Evolutionary conservation across 2,797 vertebrate species (phyloP).

Genomic region (Chaetophractus vellerosus): DNA sequence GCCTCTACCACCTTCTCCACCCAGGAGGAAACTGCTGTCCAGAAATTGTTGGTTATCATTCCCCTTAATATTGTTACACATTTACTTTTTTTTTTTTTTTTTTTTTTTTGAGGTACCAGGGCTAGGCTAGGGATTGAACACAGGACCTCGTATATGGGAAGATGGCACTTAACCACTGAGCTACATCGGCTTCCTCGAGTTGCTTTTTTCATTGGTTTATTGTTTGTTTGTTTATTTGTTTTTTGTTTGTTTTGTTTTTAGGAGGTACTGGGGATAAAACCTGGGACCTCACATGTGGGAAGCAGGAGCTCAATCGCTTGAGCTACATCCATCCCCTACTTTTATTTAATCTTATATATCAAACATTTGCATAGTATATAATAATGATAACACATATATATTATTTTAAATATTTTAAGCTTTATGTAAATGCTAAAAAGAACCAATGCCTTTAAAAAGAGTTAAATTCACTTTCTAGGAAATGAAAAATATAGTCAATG

Average conservation of each 20-base stretch:
- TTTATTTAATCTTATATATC: background rate
- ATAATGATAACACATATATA: background rate
- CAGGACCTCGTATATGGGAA: no score
- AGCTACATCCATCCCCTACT: background rate
- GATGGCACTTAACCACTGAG: no score
- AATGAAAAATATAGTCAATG: background rate
- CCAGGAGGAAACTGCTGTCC: background rate
- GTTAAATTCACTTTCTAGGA: background rate
- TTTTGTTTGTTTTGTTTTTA: no score
- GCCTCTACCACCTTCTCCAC: background rate
- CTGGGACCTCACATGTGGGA: no score
- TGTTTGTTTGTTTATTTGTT: no score
- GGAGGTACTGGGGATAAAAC: no score
- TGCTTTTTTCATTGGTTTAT: no score
- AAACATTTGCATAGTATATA: background rate
- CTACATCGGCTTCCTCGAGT: no score
- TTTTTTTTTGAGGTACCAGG: no score
- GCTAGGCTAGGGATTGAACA: no score
- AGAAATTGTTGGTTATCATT: background rate
- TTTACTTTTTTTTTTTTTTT: background rate
- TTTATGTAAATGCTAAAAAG: background rate
- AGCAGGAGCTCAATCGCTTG: no score
- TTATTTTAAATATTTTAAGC: background rate
- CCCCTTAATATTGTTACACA: background rate
- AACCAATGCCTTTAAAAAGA: background rate